Percentiles rank a stretch among this genome's conserved stretches.
Evolutionary conservation across 1,140 invertebrate genomes (phyloP).

Genomic region (Panagrolaimus sp.): DNA sequence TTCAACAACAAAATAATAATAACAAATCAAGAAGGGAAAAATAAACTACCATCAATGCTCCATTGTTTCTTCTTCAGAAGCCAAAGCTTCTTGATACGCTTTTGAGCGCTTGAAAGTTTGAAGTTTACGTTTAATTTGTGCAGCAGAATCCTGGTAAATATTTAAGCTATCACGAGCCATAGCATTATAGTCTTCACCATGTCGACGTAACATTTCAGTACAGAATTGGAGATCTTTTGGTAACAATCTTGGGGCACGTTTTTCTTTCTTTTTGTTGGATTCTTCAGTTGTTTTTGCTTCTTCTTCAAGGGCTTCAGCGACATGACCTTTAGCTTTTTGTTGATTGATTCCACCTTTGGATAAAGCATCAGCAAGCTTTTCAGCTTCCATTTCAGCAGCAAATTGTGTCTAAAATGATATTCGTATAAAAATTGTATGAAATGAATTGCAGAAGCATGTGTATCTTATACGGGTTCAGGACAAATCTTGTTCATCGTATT

Average conservation of each 20-base stretch:
- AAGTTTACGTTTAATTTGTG: conserved; percentile 16
- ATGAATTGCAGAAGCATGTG: background rate
- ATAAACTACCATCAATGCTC: too few relatives aligned
- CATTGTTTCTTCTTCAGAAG: background rate
- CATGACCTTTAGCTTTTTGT: conserved; percentile 4
- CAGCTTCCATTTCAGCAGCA: background rate
- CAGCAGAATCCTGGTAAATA: background rate
- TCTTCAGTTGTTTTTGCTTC: background rate
- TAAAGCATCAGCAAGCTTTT: background rate
- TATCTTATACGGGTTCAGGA: too few relatives aligned
- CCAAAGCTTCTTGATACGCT: background rate
- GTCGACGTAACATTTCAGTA: conserved; percentile 3
- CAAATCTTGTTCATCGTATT: too few relatives aligned
- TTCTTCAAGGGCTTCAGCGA: background rate
- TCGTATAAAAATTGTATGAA: background rate
- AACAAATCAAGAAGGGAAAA: too few relatives aligned
- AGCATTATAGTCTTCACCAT: conserved; percentile 3
- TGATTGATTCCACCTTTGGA: background rate
- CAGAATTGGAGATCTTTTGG: conserved; percentile 2
- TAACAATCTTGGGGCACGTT: background rate
- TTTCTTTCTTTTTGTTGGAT: background rate
- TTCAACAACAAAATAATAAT: too few relatives aligned
- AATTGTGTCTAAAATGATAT: background rate
- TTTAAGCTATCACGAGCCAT: conserved; percentile 5
- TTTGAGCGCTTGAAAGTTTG: background rate